Conservation (phyloP, 2,888 invertebrate genomes). For the Synanthedon tipuliformis region DNA sequence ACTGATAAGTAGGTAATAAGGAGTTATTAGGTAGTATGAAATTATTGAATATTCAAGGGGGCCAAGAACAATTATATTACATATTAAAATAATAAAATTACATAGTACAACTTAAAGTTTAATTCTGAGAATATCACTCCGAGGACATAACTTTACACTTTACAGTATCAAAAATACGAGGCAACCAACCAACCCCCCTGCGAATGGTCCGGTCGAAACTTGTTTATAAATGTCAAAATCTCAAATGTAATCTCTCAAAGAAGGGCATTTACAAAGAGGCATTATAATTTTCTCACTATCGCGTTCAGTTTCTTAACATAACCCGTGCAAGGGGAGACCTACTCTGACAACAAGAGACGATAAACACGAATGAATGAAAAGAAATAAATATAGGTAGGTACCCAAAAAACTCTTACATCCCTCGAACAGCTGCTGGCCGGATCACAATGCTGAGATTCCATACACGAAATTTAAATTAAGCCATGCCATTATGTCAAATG, state of each 20-base stretch:
- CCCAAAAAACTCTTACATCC: constrained; percentile 54
- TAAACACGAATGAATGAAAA: constrained; percentile 37
- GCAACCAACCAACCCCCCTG: neutral
- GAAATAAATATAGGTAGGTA: constrained; percentile 18
- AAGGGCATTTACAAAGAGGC: constrained; percentile 44
- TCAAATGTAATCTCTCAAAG: constrained; percentile 52
- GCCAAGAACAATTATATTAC: no score
- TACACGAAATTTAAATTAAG: constrained; percentile 39
- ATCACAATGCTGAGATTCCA: constrained; percentile 58
- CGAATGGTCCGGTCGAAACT: constrained; percentile 27
- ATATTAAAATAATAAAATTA: no score
- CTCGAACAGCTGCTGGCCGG: constrained; percentile 50
- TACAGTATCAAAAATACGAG: no score
- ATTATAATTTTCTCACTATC: constrained; percentile 43
- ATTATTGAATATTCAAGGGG: no score
- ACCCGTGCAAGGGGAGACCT: constrained; percentile 49
- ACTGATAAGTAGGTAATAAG: no score
- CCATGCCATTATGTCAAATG: constrained; percentile 28
- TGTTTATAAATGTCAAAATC: constrained; percentile 48
- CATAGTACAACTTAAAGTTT: no score
- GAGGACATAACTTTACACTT: neutral
- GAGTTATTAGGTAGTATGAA: no score
- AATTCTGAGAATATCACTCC: no score
- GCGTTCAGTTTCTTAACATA: constrained; percentile 41
- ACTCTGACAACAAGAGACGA: constrained; percentile 48